These are phyloP conservation scores for Falco punctatus DNA, from an alignment of 2,113 vertebrate species.

Conservation along the genomic window DNA sequence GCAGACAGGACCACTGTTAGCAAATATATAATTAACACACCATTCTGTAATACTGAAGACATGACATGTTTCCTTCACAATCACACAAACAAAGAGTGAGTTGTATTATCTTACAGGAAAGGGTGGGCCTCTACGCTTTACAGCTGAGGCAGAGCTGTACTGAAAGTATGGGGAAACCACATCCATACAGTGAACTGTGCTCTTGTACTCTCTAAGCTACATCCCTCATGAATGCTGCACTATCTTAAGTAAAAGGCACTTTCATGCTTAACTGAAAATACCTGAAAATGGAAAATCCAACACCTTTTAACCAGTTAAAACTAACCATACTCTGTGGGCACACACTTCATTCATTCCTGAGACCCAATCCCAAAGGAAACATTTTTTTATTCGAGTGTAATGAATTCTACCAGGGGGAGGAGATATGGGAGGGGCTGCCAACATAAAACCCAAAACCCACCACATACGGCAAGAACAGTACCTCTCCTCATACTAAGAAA, in stretches of 20 bases:
- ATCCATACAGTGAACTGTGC: conserved; percentile 8
- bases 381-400: not conserved
- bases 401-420: not conserved
- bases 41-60: conserved; percentile 13
- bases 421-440: not conserved
- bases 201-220: conserved; percentile 21
- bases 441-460: not conserved
- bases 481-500: not conserved
- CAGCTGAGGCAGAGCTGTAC: conserved; percentile 22
- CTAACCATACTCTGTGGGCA: conserved; percentile 8
- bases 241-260: conserved; percentile 62
- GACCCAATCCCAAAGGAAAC: conserved; percentile 15
- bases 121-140: conserved; percentile 64
- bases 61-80: conserved; percentile 49
- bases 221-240: conserved; percentile 60
- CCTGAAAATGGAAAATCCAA: conserved; percentile 59
- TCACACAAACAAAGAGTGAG: conserved; percentile 41
- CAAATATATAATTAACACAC: not conserved
- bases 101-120: conserved; percentile 76
- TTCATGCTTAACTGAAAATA: conserved; percentile 63
- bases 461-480: not conserved
- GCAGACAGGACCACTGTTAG: not conserved
- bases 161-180: conserved; percentile 60
- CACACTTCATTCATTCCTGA: not conserved
- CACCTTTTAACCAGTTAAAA: conserved; percentile 10